Conservation (phyloP, 92 coral and sea anemone genomes). For the Zoanthus gigantus region DNA sequence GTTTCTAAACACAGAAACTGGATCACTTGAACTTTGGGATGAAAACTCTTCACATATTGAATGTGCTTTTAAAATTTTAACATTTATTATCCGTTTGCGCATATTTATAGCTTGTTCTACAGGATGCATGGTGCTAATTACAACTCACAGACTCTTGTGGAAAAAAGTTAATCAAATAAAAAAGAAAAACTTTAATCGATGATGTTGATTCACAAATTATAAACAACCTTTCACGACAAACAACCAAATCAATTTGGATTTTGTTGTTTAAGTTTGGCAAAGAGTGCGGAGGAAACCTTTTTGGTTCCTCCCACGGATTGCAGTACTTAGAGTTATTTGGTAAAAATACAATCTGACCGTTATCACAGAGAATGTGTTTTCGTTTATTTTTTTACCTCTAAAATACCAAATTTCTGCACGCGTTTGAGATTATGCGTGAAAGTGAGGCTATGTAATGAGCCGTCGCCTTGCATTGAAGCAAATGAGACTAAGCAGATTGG, state of each 20-base stretch:
- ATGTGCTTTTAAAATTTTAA: not conserved
- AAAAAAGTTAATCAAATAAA: constrained; percentile 14
- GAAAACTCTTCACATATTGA: not conserved
- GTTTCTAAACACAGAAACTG: not conserved
- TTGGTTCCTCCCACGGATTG: constrained; percentile 6
- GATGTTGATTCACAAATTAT: not conserved
- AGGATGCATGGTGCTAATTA: not conserved
- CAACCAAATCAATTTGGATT: too few relatives aligned
- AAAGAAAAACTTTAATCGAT: not conserved
- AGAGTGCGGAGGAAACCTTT: not conserved
- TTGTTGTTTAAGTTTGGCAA: not conserved
- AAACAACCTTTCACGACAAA: not conserved
- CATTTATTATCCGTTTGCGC: not conserved
- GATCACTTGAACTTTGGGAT: not conserved
- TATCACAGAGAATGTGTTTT: not conserved
- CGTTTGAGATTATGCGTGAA: not conserved
- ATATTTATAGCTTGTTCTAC: not conserved
- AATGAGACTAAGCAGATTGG: not conserved
- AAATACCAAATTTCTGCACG: not conserved
- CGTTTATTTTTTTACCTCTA: not conserved
- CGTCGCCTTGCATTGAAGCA: not conserved
- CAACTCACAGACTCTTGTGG: not conserved
- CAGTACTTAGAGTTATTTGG: not conserved
- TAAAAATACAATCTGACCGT: not conserved
- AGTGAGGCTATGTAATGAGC: constrained; percentile 4